Percentiles rank a stretch among this genome's conserved stretches.
These are phyloP conservation scores for Anoplophora glabripennis DNA, from an alignment of 1,140 invertebrate genomes.

Conservation along the genomic window DNA sequence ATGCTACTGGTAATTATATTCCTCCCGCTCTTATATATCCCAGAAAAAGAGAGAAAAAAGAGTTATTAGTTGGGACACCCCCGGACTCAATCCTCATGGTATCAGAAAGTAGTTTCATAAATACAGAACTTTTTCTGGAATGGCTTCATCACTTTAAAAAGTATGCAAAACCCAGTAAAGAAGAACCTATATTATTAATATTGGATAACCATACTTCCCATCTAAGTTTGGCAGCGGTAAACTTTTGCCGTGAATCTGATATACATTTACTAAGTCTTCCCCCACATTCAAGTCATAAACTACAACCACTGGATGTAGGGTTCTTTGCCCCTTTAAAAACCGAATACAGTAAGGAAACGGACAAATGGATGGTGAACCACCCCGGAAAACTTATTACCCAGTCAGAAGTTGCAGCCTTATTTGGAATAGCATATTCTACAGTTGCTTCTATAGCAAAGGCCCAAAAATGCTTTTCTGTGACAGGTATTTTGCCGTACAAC, in stretches of 20 bases:
- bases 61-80: conserved; percentile 9
- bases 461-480: no score
- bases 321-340: background rate
- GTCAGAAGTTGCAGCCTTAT: no score
- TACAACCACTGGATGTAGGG: conserved; percentile 19
- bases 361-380: no score
- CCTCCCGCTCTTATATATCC: conserved; percentile 47
- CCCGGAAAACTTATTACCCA: no score
- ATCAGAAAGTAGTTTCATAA: conserved; percentile 27
- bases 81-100: conserved; percentile 21
- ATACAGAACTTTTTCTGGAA: conserved; percentile 22
- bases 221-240: background rate
- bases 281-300: conserved; percentile 7
- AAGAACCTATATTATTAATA: conserved; percentile 15
- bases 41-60: conserved; percentile 39
- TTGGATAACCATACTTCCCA: conserved; percentile 16
- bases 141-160: conserved; percentile 7
- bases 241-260: conserved; percentile 1
- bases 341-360: no score
- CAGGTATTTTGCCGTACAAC: no score
- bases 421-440: no score
- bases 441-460: no score
- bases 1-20: conserved; percentile 39
- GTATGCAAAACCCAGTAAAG: background rate
- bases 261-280: conserved; percentile 6